Conservation (phyloP, 1,140 invertebrate genomes). For the Apocrypta bakeri region DNA sequence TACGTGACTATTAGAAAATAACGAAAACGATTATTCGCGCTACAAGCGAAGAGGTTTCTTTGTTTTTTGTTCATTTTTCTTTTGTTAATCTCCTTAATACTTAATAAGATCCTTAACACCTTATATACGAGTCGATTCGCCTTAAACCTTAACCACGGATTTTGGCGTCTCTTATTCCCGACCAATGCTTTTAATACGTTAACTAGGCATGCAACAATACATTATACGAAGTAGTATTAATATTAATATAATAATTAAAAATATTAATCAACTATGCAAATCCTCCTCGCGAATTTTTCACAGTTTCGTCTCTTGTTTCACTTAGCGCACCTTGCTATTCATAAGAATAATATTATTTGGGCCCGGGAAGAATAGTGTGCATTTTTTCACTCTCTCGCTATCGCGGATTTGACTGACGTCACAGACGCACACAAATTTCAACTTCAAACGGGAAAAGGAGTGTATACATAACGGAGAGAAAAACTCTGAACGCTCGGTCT, state of each 20-base stretch:
- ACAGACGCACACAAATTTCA: background rate
- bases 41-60: conserved; percentile 57
- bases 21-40: conserved; percentile 58
- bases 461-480: conserved; percentile 36
- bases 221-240: conserved; percentile 62
- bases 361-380: conserved; percentile 72
- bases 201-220: conserved; percentile 73
- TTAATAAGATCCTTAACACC: conserved; percentile 48
- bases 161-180: conserved; percentile 49
- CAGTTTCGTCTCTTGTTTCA: too few relatives aligned
- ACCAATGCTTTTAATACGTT: conserved; percentile 63
- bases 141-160: conserved; percentile 21
- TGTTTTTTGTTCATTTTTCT: conserved; percentile 52
- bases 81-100: conserved; percentile 45
- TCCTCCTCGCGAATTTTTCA: conserved; percentile 8
- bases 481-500: conserved; percentile 40
- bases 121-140: conserved; percentile 28
- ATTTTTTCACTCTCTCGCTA: conserved; percentile 26
- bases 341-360: conserved; percentile 70
- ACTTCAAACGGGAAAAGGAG: conserved; percentile 34
- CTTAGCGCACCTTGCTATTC: conserved; percentile 5
- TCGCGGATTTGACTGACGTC: too few relatives aligned
- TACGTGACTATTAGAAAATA: conserved; percentile 46
- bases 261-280: conserved; percentile 65
- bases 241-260: conserved; percentile 64